Base-by-base conservation (phyloP, 2,888 invertebrate genomes). In the Amphipoea oculea region DNA sequence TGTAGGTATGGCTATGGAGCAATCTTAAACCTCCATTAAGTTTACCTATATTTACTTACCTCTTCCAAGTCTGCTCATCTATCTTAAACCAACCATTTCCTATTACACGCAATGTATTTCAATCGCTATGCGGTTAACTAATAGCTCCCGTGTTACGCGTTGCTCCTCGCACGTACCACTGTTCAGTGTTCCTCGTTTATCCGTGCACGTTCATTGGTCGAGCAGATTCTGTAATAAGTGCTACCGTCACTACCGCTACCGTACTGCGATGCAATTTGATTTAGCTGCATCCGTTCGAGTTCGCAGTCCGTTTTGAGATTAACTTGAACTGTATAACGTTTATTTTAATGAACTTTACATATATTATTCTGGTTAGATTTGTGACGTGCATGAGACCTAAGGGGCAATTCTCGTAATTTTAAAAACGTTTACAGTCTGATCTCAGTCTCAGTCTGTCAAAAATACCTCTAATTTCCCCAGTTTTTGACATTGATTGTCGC, bases 71-170 rank as follows among this genome's bases (percentile, higher is more conserved):
- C 66, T 62, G n/a, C 29, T 45, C 42, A 78, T 73, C 29, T 29
- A 14, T 42, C 60, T 42, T 68, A 65, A 69, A 74, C 68, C 29
- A 65, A 40, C 79, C 20, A 75, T 67, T 81, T 80, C 67, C 81
- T 72, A 69, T 63, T 62, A 69, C 73, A 72, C 36, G 79, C 71
- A 73, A 57, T 60, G 78, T 78, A 81, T 78, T 74, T 76, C 66
- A 81, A 78, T 84, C 75, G 62, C 66, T 48, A 73, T 70, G 76
- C 78, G 76, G 84, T 86, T 82, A 85, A 86, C 83, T 87, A 88
- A 89, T 85, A 85, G 86, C 79, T 79, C 67, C 90, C 84, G 78
- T 69, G 86, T 90, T 90, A 89, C 90, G 85, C 89, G 77, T 54
- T 68, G n/a, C 70, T 78, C 77, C 76, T 66, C 71, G 66, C 86